Percentiles rank a stretch among this genome's conserved stretches.
Evolutionary conservation across 2,797 vertebrate genomes (phyloP).

Genomic region (Aratinga solstitialis): DNA sequence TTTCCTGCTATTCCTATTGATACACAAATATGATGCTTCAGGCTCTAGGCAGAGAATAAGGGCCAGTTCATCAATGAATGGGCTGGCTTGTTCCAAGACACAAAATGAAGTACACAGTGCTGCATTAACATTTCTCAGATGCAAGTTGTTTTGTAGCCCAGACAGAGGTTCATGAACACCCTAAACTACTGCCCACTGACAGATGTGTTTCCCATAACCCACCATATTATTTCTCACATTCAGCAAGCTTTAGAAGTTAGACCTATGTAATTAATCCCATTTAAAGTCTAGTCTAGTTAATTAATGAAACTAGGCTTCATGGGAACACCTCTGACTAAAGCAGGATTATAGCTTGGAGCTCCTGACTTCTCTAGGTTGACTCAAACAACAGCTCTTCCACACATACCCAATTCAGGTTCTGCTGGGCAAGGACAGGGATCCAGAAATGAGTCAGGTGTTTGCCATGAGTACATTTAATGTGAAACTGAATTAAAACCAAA

Average conservation of each 20-base stretch:
- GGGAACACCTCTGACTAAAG: neutral
- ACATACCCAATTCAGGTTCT: neutral
- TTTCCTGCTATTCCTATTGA: neutral
- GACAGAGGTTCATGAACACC: neutral
- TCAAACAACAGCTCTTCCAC: neutral
- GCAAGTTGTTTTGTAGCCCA: neutral
- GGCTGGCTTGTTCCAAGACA: neutral
- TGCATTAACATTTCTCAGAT: neutral
- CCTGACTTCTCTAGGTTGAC: neutral
- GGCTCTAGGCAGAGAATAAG: neutral
- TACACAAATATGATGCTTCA: neutral
- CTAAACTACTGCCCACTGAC: neutral
- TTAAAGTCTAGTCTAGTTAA: neutral
- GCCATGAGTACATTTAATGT: neutral
- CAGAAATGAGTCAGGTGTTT: neutral
- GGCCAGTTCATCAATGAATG: neutral
- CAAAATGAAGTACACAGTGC: neutral
- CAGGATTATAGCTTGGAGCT: slow-evolving; percentile 7
- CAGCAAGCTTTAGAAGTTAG: neutral
- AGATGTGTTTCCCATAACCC: neutral
- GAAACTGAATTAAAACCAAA: neutral
- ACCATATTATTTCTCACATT: neutral
- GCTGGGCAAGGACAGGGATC: neutral
- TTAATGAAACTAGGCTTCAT: neutral
- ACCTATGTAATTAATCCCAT: slow-evolving; percentile 3